Conservation (phyloP, 2,797 vertebrate species). For the Simalia tracyae region DNA sequence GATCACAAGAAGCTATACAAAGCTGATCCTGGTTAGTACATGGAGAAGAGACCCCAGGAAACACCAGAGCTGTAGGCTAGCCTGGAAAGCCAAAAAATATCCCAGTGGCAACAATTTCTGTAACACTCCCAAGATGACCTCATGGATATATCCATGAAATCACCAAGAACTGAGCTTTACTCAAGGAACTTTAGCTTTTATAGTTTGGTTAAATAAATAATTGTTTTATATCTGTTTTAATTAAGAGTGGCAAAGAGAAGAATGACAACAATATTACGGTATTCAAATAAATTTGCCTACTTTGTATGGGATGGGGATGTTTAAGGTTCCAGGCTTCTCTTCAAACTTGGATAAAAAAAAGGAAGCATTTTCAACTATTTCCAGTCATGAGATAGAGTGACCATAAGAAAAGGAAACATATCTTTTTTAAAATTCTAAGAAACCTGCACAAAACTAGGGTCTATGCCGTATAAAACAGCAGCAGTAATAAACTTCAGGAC, state of each 20-base stretch:
- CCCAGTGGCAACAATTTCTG: background rate
- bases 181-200: background rate
- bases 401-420: background rate
- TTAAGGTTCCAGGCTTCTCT: background rate
- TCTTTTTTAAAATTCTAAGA: background rate
- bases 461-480: background rate
- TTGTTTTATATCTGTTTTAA: background rate
- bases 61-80: background rate
- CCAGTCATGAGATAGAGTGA: background rate
- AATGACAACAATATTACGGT: background rate
- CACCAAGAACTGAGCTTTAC: background rate
- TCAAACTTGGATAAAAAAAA: background rate
- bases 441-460: background rate
- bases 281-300: background rate
- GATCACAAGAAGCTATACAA: background rate
- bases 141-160: background rate
- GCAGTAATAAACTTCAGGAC: background rate
- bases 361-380: background rate
- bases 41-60: background rate
- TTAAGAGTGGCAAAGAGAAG: background rate
- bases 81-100: background rate
- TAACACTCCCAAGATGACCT: background rate
- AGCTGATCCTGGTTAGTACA: background rate
- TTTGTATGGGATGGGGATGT: background rate
- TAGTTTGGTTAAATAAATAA: background rate